phyloP scores from a whole-genome alignment of 2,797 vertebrate species.

The Sylvia borin region DNA sequence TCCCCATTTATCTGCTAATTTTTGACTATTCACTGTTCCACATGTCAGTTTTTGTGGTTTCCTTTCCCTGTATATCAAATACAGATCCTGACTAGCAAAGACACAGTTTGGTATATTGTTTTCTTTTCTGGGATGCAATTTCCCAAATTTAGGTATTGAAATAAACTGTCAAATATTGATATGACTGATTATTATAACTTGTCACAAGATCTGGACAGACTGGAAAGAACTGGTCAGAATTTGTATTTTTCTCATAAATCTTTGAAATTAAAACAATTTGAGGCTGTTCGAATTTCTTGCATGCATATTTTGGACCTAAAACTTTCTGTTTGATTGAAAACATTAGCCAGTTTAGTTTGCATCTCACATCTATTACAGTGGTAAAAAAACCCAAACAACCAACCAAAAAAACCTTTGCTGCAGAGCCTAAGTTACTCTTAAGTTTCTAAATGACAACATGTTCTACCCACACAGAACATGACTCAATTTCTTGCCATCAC shows the following conservation, averaged over 20 bases:
- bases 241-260: background rate
- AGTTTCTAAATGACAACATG: background rate
- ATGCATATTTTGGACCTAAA: background rate
- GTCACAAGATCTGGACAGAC: background rate
- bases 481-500: background rate
- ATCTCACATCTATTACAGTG: background rate
- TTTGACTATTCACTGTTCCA: background rate
- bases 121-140: background rate
- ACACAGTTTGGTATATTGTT: background rate
- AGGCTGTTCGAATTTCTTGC: background rate
- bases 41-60: background rate
- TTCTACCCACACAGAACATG: background rate
- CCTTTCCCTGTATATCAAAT: background rate
- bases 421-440: background rate
- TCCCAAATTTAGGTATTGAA: background rate
- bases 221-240: background rate
- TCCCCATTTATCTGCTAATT: background rate
- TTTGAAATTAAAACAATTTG: background rate
- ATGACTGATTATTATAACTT: background rate
- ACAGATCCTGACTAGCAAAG: background rate
- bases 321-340: background rate
- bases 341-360: background rate
- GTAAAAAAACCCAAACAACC: background rate
- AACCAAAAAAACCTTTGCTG: background rate
- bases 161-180: background rate